These are phyloP conservation scores for Drosophila formosana DNA, from an alignment of 2,888 invertebrate species.

Conservation along the genomic window DNA sequence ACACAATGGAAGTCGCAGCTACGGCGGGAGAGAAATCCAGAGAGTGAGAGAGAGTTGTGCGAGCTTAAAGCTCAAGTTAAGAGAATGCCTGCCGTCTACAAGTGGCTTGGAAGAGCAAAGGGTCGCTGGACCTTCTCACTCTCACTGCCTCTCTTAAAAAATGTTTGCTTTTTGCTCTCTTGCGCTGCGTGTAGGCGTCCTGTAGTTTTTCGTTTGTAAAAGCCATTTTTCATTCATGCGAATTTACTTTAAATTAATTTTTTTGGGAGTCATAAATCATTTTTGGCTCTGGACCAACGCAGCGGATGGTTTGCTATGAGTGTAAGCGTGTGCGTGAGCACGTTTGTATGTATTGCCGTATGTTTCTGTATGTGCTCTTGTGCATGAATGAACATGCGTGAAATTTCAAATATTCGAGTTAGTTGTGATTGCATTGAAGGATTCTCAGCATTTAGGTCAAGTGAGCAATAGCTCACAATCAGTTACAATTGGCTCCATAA, in stretches of 20 bases:
- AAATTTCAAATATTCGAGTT: constrained; percentile 46
- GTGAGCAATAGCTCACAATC: constrained; percentile 23
- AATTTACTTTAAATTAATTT: constrained; percentile 82
- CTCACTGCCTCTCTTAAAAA: constrained; percentile 12
- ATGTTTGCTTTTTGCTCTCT: constrained; percentile 9
- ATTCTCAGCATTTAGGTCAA: constrained; percentile 51
- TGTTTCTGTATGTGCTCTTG: constrained; percentile 24
- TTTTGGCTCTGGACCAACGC: constrained; percentile 66
- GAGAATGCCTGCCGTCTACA: constrained; percentile 57
- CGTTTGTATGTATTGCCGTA: constrained; percentile 23
- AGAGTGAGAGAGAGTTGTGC: background rate
- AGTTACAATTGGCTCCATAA: constrained; percentile 13
- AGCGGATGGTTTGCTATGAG: constrained; percentile 18
- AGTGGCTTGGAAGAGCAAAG: constrained; percentile 57
- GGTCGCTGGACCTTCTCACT: constrained; percentile 33
- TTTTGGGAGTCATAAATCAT: constrained; percentile 81
- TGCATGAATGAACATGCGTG: constrained; percentile 63
- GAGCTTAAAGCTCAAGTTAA: constrained; percentile 62
- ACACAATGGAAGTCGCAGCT: constrained; percentile 65
- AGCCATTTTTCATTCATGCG: constrained; percentile 83
- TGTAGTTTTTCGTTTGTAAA: constrained; percentile 79
- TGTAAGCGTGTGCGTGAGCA: constrained; percentile 21
- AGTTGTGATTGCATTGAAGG: constrained; percentile 47
- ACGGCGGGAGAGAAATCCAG: constrained; percentile 13
- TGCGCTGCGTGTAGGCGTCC: constrained; percentile 47